Evolutionary conservation across 2,888 invertebrate species (phyloP).

Genomic region (Oligia fasciuncula): DNA sequence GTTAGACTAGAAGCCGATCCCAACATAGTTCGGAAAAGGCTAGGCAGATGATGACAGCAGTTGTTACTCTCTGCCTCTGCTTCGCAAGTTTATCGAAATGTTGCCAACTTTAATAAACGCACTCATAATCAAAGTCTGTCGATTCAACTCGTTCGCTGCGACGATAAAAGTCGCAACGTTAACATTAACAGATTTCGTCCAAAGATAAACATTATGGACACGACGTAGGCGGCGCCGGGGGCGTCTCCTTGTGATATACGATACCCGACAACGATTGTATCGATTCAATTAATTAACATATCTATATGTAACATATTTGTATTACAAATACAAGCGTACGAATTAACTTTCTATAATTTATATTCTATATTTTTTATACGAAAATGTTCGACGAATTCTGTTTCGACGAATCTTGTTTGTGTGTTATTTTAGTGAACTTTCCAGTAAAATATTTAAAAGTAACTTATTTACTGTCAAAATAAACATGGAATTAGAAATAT

Average conservation of each 20-base stretch:
- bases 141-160: conserved; percentile 63
- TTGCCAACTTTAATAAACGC: conserved; percentile 18
- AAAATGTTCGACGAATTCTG: conserved; percentile 1
- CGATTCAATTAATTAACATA: conserved; percentile 80
- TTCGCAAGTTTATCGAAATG: background rate
- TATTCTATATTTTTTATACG: conserved; percentile 44
- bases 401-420: conserved; percentile 4
- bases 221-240: conserved; percentile 82
- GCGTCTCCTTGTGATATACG: conserved; percentile 78
- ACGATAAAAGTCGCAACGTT: conserved; percentile 67
- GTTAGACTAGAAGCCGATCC: no score
- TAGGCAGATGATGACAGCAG: background rate
- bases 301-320: conserved; percentile 70
- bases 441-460: conserved; percentile 50
- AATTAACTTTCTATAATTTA: conserved; percentile 63
- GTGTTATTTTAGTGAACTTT: conserved; percentile 48
- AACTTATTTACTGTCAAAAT: conserved; percentile 55
- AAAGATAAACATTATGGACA: conserved; percentile 79
- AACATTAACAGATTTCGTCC: conserved; percentile 72
- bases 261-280: conserved; percentile 68
- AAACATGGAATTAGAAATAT: conserved; percentile 51
- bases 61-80: background rate
- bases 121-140: conserved; percentile 41
- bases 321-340: conserved; percentile 59
- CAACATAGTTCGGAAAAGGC: no score